Evolutionary conservation across 2,888 invertebrate species (phyloP).

Genomic region (Hylaea fasciaria): DNA sequence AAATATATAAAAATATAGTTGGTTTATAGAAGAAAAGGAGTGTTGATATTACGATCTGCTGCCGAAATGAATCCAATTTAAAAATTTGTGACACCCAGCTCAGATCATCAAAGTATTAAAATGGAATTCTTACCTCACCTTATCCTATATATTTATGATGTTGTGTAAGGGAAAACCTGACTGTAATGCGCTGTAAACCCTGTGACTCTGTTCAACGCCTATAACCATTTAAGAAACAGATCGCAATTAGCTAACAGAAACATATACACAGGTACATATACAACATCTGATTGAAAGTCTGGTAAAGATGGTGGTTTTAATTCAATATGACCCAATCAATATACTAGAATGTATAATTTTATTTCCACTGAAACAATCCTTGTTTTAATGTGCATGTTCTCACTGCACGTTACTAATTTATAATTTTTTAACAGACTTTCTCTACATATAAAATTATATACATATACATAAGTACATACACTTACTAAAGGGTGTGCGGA

Average conservation of each 20-base stretch:
- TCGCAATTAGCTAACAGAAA: conserved; percentile 74
- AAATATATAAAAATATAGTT: conserved; percentile 61
- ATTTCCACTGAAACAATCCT: too few relatives aligned
- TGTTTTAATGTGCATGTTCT: too few relatives aligned
- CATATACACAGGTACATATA: conserved; percentile 61
- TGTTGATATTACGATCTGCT: conserved; percentile 82
- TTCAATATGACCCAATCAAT: neutral
- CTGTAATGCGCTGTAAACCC: conserved; percentile 25
- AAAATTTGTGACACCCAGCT: conserved; percentile 79
- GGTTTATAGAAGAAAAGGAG: conserved; percentile 57
- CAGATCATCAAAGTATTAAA: conserved; percentile 73
- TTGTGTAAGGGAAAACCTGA: conserved; percentile 23
- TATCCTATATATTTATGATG: conserved; percentile 36
- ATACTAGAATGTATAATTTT: neutral
- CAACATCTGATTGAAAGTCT: conserved; percentile 12
- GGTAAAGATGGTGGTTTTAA: conserved; percentile 45
- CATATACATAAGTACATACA: conserved; percentile 43
- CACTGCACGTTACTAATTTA: too few relatives aligned
- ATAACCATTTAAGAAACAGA: conserved; percentile 82
- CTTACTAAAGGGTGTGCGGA: conserved; percentile 43
- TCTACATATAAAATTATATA: conserved; percentile 21
- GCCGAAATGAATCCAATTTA: conserved; percentile 83
- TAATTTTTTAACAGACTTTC: conserved; percentile 31
- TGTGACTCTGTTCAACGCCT: conserved; percentile 19
- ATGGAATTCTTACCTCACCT: conserved; percentile 40